phyloP scores from a whole-genome alignment of 1,140 invertebrate species.

The Nilaparvata lugens region DNA sequence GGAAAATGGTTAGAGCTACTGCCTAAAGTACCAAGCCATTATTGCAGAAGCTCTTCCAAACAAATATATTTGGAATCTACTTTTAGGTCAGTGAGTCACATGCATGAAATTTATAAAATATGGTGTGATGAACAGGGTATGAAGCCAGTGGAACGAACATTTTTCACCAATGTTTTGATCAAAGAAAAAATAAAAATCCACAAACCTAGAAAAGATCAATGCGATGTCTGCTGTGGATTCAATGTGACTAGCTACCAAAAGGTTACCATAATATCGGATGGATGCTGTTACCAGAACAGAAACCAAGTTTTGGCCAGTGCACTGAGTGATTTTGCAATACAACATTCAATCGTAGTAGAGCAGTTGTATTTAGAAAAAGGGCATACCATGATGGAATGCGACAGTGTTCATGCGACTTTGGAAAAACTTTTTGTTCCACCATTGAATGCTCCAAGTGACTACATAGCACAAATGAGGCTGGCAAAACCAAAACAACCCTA shows the following conservation, averaged over 20 bases:
- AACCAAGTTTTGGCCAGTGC: slow-evolving; percentile 39
- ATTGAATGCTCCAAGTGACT: slow-evolving; percentile 14
- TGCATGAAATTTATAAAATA: background rate
- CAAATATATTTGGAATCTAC: no score
- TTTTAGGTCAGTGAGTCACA: background rate
- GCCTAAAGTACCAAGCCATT: no score
- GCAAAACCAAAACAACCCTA: slow-evolving; percentile 17
- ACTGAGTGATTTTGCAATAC: background rate
- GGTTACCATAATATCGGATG: slow-evolving; percentile 22
- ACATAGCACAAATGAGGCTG: slow-evolving; percentile 15
- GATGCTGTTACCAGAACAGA: slow-evolving; percentile 23
- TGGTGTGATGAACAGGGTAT: no score
- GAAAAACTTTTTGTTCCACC: slow-evolving; percentile 16
- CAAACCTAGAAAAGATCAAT: no score
- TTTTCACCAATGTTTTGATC: slow-evolving; percentile 7
- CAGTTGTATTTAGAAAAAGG: slow-evolving; percentile 24
- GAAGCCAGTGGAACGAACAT: background rate
- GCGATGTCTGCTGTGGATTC: background rate
- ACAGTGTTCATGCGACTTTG: slow-evolving; percentile 13
- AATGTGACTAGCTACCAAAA: no score
- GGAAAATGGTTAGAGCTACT: slow-evolving; percentile 9
- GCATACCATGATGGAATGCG: slow-evolving; percentile 31
- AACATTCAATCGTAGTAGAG: background rate
- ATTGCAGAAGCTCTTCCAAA: no score
- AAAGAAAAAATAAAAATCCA: no score